Base-by-base conservation (phyloP, 2,888 invertebrate genomes). In the Coenonympha glycerion region DNA sequence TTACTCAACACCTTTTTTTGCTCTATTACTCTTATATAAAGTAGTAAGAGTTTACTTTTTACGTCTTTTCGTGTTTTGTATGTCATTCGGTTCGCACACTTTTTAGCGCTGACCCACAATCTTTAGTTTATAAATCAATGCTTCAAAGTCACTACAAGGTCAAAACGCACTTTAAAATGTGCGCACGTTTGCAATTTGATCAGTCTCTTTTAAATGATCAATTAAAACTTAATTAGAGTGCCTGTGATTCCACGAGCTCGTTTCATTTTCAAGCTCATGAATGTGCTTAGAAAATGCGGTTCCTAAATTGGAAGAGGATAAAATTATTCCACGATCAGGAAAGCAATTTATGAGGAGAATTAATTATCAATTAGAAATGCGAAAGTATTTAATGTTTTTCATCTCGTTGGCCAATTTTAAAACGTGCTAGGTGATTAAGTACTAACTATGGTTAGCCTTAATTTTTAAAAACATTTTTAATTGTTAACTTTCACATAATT, bases 171-270 rank as follows among this genome's bases (percentile, higher is more conserved):
- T 33, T 33, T 33, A 22, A 45, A 22, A 24, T 34, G 9, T 22
- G 11, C 24, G 16, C 34, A 45, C 24, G 34, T 45, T 15, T 24
- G 22, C n/a, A 15, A 33, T 33, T 45, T 16, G 22, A 34, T 33
- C 24, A 16, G 22, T 24, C 18, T 45, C 33, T 44, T 33, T 33
- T n/a, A 16, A 22, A 21, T 22, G 31, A 33, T 19, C 19, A 42
- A 42, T 42, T 42, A 11, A n/a, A 31, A n/a, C 42, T 21, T 15
- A 53, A 53, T 50, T 53, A 47, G 41, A 47, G 47, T 30, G 36
- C 37, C 15, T n/a, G n/a, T n/a, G n/a, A 33, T 39, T 11, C 37
- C 19, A 22, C 24, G 36, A 47, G 37, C 41, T 33, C 47, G 40
- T 49, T 46, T 41, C 9, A 21, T 30, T 39, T 47, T 42, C 24